These are phyloP conservation scores for Balearica regulorum DNA, from an alignment of 2,797 vertebrate genomes.

Conservation along the genomic window DNA sequence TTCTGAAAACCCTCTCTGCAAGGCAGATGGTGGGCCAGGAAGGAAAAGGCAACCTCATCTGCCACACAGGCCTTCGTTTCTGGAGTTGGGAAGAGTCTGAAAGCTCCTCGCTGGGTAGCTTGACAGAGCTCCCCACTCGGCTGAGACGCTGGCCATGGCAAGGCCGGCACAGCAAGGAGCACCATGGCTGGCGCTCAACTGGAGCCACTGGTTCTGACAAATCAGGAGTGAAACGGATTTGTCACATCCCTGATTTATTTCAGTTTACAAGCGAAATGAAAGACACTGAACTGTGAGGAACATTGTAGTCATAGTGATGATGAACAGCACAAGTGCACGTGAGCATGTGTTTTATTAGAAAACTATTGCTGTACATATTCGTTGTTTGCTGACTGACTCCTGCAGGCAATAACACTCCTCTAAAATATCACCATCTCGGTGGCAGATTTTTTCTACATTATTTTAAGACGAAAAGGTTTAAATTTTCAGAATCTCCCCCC, in stretches of 20 bases:
- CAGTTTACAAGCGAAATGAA: not conserved
- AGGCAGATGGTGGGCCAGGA: not conserved
- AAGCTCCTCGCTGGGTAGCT: not conserved
- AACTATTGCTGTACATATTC: not conserved
- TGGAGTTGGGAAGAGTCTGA: not conserved
- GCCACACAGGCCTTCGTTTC: not conserved
- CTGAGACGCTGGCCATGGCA: not conserved
- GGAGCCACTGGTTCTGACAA: not conserved
- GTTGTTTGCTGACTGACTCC: not conserved
- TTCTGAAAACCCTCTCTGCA: not conserved
- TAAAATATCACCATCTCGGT: not conserved
- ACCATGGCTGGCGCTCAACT: not conserved
- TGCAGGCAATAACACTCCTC: not conserved
- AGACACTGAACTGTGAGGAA: not conserved
- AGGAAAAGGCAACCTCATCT: slow-evolving; percentile 1
- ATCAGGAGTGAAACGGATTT: not conserved
- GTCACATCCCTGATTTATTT: slow-evolving; percentile 20
- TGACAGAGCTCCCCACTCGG: not conserved
- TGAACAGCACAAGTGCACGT: not conserved
- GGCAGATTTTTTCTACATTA: not conserved
- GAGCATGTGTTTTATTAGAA: slow-evolving; percentile 32
- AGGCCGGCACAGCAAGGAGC: not conserved
- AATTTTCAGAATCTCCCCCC: not conserved
- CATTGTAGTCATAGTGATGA: slow-evolving; percentile 40
- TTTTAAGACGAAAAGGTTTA: not conserved